Conservation (phyloP, 2,797 vertebrate species). For the Micropoecilia bifurca region DNA sequence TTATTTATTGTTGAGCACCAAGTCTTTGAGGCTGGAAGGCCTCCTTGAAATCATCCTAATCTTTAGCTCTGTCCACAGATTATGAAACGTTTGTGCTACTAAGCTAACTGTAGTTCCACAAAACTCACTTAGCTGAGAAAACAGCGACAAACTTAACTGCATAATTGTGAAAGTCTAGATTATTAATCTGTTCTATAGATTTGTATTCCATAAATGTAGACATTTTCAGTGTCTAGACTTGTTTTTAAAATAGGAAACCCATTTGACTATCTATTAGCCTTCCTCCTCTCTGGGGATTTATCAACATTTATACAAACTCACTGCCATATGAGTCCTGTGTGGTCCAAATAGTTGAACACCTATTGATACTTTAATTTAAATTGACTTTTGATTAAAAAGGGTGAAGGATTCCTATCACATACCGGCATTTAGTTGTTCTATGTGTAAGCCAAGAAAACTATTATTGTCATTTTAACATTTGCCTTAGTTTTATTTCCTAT, state of each 20-base stretch:
- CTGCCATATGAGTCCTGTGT: neutral
- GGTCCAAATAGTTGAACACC: too few relatives aligned
- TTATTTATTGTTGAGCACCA: too few relatives aligned
- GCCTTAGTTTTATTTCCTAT: neutral
- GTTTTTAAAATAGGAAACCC: neutral
- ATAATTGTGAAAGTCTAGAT: neutral
- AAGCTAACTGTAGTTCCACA: neutral
- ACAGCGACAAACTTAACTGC: neutral
- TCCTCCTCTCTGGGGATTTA: neutral
- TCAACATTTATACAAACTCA: neutral
- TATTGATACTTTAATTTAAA: neutral
- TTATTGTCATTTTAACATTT: neutral
- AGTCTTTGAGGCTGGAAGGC: too few relatives aligned
- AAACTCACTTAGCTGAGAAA: neutral
- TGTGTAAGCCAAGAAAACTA: neutral
- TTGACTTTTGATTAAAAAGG: neutral
- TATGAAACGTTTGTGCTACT: neutral
- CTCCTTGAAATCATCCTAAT: too few relatives aligned
- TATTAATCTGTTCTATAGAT: neutral
- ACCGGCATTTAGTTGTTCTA: neutral
- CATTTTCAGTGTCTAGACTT: neutral
- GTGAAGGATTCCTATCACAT: neutral
- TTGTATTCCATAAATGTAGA: neutral
- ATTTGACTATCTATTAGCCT: neutral
- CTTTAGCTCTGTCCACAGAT: too few relatives aligned